Evolutionary conservation across 2,888 invertebrate species (phyloP).

Genomic region (Nemotelus pantherinus): DNA sequence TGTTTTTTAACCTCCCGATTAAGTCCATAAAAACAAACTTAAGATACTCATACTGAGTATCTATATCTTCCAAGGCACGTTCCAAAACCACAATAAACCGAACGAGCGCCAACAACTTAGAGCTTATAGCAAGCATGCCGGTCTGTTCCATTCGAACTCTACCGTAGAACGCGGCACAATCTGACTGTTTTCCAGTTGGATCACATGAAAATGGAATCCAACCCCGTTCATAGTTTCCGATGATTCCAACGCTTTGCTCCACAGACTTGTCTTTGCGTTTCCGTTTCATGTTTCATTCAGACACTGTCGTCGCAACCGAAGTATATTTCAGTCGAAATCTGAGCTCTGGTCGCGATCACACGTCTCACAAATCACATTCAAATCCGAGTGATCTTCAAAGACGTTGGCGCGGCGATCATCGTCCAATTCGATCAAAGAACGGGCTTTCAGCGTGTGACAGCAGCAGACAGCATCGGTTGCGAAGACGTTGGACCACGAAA

Average conservation of each 20-base stretch:
- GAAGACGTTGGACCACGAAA: background rate
- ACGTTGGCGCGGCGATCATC: constrained; percentile 7
- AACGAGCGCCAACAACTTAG: background rate
- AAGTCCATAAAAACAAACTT: background rate
- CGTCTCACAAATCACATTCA: constrained; percentile 18
- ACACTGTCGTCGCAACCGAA: background rate
- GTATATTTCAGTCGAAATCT: constrained; percentile 37
- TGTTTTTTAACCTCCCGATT: background rate
- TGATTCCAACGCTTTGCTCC: background rate
- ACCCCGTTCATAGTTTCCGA: background rate
- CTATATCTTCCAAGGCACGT: background rate
- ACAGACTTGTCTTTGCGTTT: constrained; percentile 17
- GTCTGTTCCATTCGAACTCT: background rate
- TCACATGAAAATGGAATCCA: background rate
- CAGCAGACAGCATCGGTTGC: too few species aligned
- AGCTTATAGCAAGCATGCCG: background rate
- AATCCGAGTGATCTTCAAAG: background rate
- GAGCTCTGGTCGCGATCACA: constrained; percentile 36
- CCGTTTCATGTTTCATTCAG: constrained; percentile 41
- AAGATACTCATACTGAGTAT: background rate
- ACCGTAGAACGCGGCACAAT: background rate
- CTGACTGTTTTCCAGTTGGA: constrained; percentile 16
- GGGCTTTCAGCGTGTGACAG: too few species aligned
- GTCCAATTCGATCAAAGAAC: background rate
- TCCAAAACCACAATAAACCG: background rate